phyloP scores from a whole-genome alignment of 2,888 invertebrate genomes.

The Tinea semifulvella region DNA sequence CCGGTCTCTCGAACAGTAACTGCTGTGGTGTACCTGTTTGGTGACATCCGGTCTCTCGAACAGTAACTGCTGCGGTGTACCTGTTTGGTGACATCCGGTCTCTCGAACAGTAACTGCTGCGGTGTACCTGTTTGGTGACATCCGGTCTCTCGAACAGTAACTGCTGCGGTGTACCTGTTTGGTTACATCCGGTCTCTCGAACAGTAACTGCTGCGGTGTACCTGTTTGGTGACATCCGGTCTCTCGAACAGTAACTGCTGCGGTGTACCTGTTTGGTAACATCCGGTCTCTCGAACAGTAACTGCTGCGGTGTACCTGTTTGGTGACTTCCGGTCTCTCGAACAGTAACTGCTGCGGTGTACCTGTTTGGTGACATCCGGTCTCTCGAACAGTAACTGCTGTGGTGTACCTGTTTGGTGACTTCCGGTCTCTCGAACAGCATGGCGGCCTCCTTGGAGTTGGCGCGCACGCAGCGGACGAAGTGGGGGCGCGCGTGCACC shows the following conservation, averaged over 20 bases:
- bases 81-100: too few relatives aligned
- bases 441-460: slow-evolving; percentile 84
- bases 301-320: slow-evolving; percentile 81
- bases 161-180: too few relatives aligned
- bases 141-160: too few relatives aligned
- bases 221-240: too few relatives aligned
- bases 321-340: slow-evolving; percentile 86
- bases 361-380: slow-evolving; percentile 83
- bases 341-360: slow-evolving; percentile 84
- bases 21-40: too few relatives aligned
- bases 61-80: too few relatives aligned
- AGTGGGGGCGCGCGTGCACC: slow-evolving; percentile 93
- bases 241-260: slow-evolving; percentile 92
- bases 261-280: slow-evolving; percentile 80
- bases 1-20: too few relatives aligned
- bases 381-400: slow-evolving; percentile 88
- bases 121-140: too few relatives aligned
- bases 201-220: too few relatives aligned
- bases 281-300: slow-evolving; percentile 87
- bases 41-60: too few relatives aligned
- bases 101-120: too few relatives aligned
- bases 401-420: slow-evolving; percentile 78
- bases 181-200: too few relatives aligned
- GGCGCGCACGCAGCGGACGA: slow-evolving; percentile 91
- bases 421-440: slow-evolving; percentile 83